phyloP scores from a whole-genome alignment of 2,113 vertebrate genomes.

The Cygnus buccinator region DNA sequence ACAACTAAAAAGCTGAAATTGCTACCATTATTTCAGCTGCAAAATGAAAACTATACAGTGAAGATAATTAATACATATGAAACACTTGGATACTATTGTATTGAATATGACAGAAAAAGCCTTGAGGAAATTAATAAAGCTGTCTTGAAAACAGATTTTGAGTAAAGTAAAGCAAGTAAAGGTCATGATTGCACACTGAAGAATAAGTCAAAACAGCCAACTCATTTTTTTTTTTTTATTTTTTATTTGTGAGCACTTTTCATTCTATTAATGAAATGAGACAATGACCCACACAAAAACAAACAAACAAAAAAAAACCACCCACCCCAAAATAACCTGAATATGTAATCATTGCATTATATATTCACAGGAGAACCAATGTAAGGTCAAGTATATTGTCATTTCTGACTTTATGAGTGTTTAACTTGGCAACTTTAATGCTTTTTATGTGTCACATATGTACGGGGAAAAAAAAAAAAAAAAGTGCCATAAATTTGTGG shows the following conservation, averaged over 20 bases:
- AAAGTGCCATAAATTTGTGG: neutral
- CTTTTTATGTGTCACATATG: conserved; percentile 15
- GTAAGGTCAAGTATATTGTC: conserved; percentile 20
- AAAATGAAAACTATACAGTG: neutral
- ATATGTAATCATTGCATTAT: neutral
- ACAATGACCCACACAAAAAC: neutral
- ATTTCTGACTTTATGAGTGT: conserved; percentile 23
- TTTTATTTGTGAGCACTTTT: neutral
- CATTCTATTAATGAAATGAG: neutral
- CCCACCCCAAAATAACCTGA: neutral
- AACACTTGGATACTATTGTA: neutral
- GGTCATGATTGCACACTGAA: neutral
- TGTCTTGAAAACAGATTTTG: neutral
- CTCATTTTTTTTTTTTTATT: neutral
- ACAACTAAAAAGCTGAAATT: neutral
- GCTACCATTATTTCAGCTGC: neutral
- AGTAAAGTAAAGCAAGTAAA: neutral
- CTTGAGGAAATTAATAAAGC: neutral
- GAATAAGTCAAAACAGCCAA: neutral
- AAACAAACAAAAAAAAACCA: neutral
- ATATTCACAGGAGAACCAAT: neutral
- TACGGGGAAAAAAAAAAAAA: conserved; percentile 13
- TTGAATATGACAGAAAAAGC: neutral
- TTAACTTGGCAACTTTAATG: conserved; percentile 27
- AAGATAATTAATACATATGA: neutral